These are phyloP conservation scores for Tamandua tetradactyla DNA, from an alignment of 2,797 vertebrate species.

Conservation along the genomic window DNA sequence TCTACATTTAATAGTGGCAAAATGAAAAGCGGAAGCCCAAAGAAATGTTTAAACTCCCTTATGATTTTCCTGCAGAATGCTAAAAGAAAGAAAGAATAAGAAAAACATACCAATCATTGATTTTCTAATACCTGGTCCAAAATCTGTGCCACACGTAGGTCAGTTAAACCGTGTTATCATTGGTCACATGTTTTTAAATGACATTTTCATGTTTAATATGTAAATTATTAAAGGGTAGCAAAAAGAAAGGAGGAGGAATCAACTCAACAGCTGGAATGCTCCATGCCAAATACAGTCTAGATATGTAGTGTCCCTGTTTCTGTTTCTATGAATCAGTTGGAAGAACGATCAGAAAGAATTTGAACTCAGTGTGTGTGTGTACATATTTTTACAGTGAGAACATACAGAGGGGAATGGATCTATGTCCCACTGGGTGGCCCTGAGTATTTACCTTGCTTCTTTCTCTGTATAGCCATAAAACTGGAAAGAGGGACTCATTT, in stretches of 20 bases:
- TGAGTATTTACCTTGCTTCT: conserved; percentile 45
- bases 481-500: conserved; percentile 44
- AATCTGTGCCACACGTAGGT: neutral
- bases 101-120: neutral
- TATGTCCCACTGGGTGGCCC: conserved; percentile 54
- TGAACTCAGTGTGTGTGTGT: neutral
- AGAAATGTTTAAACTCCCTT: neutral
- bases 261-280: neutral
- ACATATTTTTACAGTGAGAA: conserved; percentile 32
- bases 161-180: neutral
- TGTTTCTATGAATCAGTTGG: neutral
- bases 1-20: neutral
- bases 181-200: neutral
- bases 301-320: neutral
- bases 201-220: neutral
- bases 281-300: neutral
- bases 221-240: neutral
- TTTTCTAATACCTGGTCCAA: neutral
- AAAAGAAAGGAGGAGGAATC: neutral
- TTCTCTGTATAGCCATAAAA: conserved; percentile 51
- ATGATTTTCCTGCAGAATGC: neutral
- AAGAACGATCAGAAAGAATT: neutral
- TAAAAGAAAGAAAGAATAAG: neutral
- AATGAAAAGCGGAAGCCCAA: neutral
- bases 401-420: neutral